phyloP scores from a whole-genome alignment of 1,140 invertebrate genomes.

The Gonioctena quinquepunctata region DNA sequence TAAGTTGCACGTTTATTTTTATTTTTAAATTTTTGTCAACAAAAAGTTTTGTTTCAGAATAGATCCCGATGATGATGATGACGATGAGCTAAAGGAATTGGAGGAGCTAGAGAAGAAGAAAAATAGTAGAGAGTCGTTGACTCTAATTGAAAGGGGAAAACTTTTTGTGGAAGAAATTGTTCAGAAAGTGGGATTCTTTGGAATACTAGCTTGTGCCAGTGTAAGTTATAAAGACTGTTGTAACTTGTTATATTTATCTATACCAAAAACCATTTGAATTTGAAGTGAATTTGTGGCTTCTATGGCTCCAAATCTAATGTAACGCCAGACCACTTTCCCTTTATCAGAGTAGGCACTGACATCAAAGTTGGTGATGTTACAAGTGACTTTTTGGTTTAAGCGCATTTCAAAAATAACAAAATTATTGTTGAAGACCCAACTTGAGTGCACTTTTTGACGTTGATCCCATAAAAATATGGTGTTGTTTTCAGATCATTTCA shows the following conservation, averaged over 20 bases:
- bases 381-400: no score
- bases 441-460: no score
- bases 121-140: constrained; percentile 63
- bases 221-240: constrained; percentile 58
- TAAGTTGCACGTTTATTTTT: constrained; percentile 29
- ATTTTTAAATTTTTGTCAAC: no score
- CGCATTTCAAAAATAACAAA: no score
- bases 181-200: constrained; percentile 94
- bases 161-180: constrained; percentile 90
- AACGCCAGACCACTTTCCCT: no score
- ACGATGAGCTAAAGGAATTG: constrained; percentile 80
- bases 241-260: neutral
- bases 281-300: no score
- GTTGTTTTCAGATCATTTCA: no score
- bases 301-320: no score
- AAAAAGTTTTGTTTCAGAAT: constrained; percentile 54
- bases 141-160: constrained; percentile 78
- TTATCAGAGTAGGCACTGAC: no score
- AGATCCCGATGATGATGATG: constrained; percentile 72
- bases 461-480: no score
- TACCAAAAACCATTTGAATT: neutral
- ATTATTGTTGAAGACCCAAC: no score
- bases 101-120: constrained; percentile 72
- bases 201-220: constrained; percentile 96
- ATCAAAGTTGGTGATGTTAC: no score